These are phyloP conservation scores for Gymnoscopelus braueri DNA, from an alignment of 2,797 vertebrate species.

Conservation along the genomic window DNA sequence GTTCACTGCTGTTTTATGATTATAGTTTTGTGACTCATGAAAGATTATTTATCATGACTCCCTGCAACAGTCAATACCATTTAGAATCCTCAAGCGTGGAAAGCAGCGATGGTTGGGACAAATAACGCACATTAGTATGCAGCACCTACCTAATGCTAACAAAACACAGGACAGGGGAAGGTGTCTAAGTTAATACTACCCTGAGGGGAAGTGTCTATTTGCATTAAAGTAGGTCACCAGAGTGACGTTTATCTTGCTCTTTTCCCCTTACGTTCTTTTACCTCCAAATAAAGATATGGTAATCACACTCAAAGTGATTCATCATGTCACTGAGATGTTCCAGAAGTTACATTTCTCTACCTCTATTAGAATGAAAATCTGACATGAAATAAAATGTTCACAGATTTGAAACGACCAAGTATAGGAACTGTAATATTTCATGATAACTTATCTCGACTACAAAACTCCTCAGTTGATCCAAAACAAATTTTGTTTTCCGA, in stretches of 20 bases:
- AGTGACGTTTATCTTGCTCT: constrained; percentile 32
- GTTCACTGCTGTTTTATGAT: constrained; percentile 1
- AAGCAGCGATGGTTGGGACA: constrained; percentile 38
- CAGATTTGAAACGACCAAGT: constrained; percentile 34
- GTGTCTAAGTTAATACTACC: constrained; percentile 45
- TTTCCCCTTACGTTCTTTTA: neutral
- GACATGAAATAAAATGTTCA: constrained; percentile 17
- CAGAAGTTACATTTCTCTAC: constrained; percentile 12
- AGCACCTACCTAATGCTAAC: constrained; percentile 44
- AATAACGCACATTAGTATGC: constrained; percentile 47
- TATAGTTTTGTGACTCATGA: neutral
- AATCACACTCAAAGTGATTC: constrained; percentile 21
- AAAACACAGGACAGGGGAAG: constrained; percentile 36
- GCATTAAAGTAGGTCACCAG: constrained; percentile 40
- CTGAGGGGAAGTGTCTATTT: constrained; percentile 34
- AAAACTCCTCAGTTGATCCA: too few relatives aligned
- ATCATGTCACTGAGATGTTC: constrained; percentile 27
- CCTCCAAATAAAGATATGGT: constrained; percentile 20
- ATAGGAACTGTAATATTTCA: constrained; percentile 28
- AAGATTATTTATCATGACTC: constrained; percentile 7
- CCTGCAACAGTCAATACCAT: constrained; percentile 32
- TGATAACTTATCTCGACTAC: too few relatives aligned
- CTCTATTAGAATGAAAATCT: constrained; percentile 11
- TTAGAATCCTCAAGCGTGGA: constrained; percentile 31
- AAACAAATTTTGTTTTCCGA: too few relatives aligned